Evolutionary conservation across 1,140 invertebrate species (phyloP).

Genomic region (Caerostris extrusa): DNA sequence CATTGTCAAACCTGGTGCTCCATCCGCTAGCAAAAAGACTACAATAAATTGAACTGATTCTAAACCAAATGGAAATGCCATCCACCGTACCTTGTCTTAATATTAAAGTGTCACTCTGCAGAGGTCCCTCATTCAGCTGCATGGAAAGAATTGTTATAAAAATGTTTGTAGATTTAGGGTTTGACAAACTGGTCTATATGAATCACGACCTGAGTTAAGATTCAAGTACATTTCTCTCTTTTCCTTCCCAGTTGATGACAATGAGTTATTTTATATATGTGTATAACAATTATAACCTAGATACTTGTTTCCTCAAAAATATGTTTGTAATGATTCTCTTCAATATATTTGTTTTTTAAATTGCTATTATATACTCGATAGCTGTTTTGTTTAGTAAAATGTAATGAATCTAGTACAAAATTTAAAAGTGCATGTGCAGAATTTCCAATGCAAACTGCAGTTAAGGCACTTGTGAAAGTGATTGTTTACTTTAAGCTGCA

Average conservation of each 20-base stretch:
- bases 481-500: background rate
- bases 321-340: conserved; percentile 11
- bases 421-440: background rate
- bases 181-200: conserved; percentile 49
- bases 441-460: conserved; percentile 31
- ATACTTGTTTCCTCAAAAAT: conserved; percentile 30
- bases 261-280: conserved; percentile 53
- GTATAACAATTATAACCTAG: conserved; percentile 45
- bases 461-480: background rate
- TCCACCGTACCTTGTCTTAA: conserved; percentile 63
- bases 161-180: conserved; percentile 66
- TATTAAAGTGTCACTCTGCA: conserved; percentile 38
- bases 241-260: background rate
- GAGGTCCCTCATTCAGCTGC: conserved; percentile 42
- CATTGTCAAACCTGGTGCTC: conserved; percentile 65
- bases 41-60: conserved; percentile 59
- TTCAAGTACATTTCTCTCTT: background rate
- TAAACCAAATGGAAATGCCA: conserved; percentile 58
- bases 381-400: conserved; percentile 9
- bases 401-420: conserved; percentile 26
- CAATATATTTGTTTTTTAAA: background rate
- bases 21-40: conserved; percentile 70
- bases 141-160: conserved; percentile 51
- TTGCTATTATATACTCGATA: conserved; percentile 6
- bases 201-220: background rate